Conservation (phyloP, 2,113 vertebrate species). For the Xiphias gladius region DNA sequence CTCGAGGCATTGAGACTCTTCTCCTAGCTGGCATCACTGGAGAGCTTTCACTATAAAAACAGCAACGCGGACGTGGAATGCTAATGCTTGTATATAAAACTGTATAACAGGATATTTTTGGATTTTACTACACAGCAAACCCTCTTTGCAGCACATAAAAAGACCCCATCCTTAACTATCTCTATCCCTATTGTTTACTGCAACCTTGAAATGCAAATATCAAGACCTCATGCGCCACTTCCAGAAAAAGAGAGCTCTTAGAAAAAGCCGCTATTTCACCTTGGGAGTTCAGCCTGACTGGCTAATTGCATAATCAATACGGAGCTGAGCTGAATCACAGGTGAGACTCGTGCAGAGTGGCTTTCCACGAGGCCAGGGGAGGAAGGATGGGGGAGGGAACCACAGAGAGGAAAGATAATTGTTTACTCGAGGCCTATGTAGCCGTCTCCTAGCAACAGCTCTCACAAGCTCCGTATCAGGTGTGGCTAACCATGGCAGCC, state of each 20-base stretch:
- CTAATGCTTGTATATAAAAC: background rate
- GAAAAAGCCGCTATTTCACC: constrained; percentile 20
- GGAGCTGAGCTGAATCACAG: constrained; percentile 76
- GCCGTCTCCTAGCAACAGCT: constrained; percentile 90
- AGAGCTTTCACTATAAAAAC: background rate
- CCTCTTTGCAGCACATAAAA: background rate
- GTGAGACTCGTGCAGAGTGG: constrained; percentile 69
- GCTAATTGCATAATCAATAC: constrained; percentile 77
- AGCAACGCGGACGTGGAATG: background rate
- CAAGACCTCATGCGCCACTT: background rate
- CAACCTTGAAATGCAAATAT: constrained; percentile 1
- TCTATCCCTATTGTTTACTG: background rate
- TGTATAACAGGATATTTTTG: background rate
- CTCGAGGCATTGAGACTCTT: background rate
- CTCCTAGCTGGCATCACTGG: background rate
- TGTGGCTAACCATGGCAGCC: constrained; percentile 84
- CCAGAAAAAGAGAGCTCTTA: background rate
- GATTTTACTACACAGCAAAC: background rate
- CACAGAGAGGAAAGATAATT: constrained; percentile 83
- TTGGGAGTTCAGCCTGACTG: constrained; percentile 19
- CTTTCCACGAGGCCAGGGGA: constrained; percentile 56
- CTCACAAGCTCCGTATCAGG: constrained; percentile 86
- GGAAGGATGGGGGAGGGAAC: constrained; percentile 50
- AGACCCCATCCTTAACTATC: too few relatives aligned
- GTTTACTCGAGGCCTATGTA: constrained; percentile 89